Evolutionary conservation across 2,113 vertebrate genomes (phyloP), one percentile per base, ranked within the genome.

Genomic region (Pao palembangensis): DNA sequence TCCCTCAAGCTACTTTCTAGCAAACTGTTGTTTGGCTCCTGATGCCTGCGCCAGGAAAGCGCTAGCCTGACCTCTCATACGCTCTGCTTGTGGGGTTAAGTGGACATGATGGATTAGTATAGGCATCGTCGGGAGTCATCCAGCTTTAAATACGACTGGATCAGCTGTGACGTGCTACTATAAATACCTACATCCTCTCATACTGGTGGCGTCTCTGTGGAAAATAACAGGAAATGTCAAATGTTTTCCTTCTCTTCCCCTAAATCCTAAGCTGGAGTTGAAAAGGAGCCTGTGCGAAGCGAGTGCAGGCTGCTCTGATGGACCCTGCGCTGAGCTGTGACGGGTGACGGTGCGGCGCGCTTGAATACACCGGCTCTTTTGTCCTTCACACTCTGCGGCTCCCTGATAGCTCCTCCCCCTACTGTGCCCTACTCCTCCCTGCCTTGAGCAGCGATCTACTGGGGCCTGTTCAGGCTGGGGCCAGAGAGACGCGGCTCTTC

Each of bases 381-480:
- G 91, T 91, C 90, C 91, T 92, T 92, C 91, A 92, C 91, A 92
- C 91, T 90, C 87, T 88, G 89, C 87, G 81, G 87, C 86, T 73
- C 85, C 51, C 85, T 88, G 88, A 91, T 89, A 89, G 90, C 91
- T 90, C 88, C 88, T 88, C 84, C 87, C 87, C 84, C 78, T 28
- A 52, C 51, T 80, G 74, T 80, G 80, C 72, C 76, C 76, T 83
- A 74, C 83, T 78, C 83, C 79, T 75, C 86, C 85, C 87, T 83
- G 80, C 88, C 86, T 87, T 87, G 87, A 87, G 82, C 85, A 83
- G 87, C 81, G 84, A 86, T 88, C 82, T 87, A 83, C 85, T 84
- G 86, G 85, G 87, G 84, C 83, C 81, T 85, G 86, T 76, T 75
- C 64, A 84, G 78, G 78, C 78, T 80, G 77, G 81, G 81, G 86